Evolutionary conservation across 2,113 vertebrate species (phyloP).

Genomic region (Semnornis frantzii): DNA sequence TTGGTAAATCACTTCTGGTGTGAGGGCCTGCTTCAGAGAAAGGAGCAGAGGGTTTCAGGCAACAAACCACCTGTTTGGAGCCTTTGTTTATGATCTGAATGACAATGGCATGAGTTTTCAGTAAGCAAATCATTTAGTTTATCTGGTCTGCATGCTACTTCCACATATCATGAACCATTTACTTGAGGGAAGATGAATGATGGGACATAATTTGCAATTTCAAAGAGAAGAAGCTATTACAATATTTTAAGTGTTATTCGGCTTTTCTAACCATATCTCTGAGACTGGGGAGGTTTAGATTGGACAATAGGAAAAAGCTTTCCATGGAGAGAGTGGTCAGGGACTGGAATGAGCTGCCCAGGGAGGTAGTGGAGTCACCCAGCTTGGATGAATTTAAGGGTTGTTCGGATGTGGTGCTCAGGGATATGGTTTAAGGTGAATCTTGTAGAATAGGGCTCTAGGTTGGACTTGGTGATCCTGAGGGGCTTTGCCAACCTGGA

Average conservation of each 20-base stretch:
- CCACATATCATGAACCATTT: not conserved
- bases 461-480: no score
- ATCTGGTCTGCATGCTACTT: not conserved
- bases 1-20: not conserved
- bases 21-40: not conserved
- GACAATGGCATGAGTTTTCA: not conserved
- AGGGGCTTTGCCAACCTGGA: no score
- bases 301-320: no score
- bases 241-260: not conserved
- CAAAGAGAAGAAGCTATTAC: not conserved
- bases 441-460: no score
- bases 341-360: no score
- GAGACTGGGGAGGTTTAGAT: no score
- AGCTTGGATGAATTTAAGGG: no score
- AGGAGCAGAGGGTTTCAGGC: not conserved
- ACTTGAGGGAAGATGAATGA: not conserved
- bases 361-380: no score
- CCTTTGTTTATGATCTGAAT: not conserved
- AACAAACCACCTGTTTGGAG: not conserved
- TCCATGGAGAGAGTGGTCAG: no score
- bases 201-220: not conserved
- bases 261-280: not conserved
- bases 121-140: not conserved
- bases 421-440: no score
- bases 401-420: no score